phyloP scores from a whole-genome alignment of 2,888 invertebrate genomes.

The Dicycla oo region DNA sequence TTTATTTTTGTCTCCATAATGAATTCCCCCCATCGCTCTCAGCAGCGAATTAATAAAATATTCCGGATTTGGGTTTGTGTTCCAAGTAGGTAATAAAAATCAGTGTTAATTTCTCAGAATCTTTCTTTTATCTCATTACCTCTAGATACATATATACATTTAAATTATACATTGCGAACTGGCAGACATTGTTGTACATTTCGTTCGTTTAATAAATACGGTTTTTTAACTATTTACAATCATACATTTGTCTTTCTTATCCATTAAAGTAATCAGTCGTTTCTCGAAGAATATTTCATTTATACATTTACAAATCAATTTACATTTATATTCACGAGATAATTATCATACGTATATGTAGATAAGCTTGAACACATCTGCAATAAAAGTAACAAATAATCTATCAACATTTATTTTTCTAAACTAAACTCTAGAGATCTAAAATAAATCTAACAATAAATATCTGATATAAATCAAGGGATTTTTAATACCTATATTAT shows the following conservation, averaged over 20 bases:
- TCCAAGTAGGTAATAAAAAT: constrained; percentile 62
- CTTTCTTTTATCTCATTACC: constrained; percentile 77
- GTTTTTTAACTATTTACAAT: constrained; percentile 79
- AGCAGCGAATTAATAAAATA: background rate
- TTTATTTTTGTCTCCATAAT: background rate
- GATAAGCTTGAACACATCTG: constrained; percentile 85
- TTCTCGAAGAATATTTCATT: constrained; percentile 70
- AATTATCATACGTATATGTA: constrained; percentile 70
- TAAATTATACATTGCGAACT: constrained; percentile 70
- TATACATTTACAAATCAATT: constrained; percentile 67
- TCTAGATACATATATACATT: constrained; percentile 83
- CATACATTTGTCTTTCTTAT: constrained; percentile 70
- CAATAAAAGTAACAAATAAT: constrained; percentile 82
- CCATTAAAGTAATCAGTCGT: constrained; percentile 85
- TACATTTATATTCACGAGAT: constrained; percentile 60
- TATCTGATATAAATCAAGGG: constrained; percentile 81
- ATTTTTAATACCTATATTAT: constrained; percentile 81
- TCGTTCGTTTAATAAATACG: constrained; percentile 75
- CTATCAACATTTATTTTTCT: constrained; percentile 77
- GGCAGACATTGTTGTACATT: constrained; percentile 71
- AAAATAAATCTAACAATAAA: constrained; percentile 82
- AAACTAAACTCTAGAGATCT: constrained; percentile 73
- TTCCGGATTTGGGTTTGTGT: constrained; percentile 1
- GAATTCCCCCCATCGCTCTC: background rate
- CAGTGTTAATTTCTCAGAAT: constrained; percentile 71